phyloP scores from a whole-genome alignment of 2,113 vertebrate species.

The Zingel zingel region DNA sequence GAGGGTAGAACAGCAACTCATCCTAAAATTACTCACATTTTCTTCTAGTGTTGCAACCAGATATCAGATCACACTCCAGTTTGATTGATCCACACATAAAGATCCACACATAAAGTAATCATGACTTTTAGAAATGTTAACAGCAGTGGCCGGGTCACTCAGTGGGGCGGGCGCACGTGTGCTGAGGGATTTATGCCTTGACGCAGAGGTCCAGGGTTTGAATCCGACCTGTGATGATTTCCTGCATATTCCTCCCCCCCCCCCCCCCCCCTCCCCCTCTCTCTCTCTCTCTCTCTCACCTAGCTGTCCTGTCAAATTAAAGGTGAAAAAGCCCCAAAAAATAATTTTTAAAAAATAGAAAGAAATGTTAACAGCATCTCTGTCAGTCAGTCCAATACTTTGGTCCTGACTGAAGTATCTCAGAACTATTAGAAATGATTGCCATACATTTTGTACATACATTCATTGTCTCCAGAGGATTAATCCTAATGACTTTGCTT shows the following conservation, averaged over 20 bases:
- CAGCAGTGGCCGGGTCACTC: too few relatives aligned
- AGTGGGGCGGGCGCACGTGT: too few relatives aligned
- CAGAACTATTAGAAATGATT: not conserved
- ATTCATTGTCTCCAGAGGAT: not conserved
- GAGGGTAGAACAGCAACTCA: not conserved
- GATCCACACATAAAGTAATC: not conserved
- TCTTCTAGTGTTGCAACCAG: not conserved
- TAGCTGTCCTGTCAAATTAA: too few relatives aligned
- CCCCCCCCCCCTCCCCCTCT: too few relatives aligned
- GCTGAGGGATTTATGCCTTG: too few relatives aligned
- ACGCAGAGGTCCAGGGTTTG: too few relatives aligned
- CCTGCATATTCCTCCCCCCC: too few relatives aligned
- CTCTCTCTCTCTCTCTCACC: too few relatives aligned
- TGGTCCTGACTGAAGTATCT: not conserved
- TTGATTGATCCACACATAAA: not conserved
- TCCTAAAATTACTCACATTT: constrained; percentile 9
- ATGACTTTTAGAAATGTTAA: not conserved
- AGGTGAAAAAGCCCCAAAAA: too few relatives aligned
- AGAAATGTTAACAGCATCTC: not conserved
- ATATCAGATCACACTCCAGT: not conserved
- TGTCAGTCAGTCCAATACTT: not conserved
- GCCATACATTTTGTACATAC: not conserved
- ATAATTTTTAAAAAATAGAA: too few relatives aligned
- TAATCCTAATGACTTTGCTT: not conserved
- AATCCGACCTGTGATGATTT: too few relatives aligned